Conservation (phyloP, 1,140 invertebrate genomes). For the honey bee (Apis mellifera) region DNA sequence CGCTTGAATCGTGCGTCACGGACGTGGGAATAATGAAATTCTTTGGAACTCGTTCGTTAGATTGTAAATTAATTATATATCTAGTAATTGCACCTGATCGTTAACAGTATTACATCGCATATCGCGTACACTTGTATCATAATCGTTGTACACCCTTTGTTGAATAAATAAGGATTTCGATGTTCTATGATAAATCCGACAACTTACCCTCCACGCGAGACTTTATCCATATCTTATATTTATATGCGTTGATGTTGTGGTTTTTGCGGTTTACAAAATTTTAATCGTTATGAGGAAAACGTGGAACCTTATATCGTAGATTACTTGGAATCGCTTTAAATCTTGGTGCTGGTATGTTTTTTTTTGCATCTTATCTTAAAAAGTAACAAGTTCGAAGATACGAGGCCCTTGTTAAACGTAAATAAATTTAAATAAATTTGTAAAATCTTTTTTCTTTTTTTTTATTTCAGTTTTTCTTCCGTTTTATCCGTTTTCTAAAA, state of each 20-base stretch:
- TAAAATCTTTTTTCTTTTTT: background rate
- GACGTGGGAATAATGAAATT: slow-evolving; percentile 13
- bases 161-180: slow-evolving; percentile 27
- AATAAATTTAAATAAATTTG: background rate
- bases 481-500: background rate
- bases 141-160: slow-evolving; percentile 26
- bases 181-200: slow-evolving; percentile 7
- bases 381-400: background rate
- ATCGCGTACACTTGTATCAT: slow-evolving; percentile 36
- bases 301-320: background rate
- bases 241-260: background rate
- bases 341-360: slow-evolving; percentile 37
- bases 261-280: background rate
- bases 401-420: background rate
- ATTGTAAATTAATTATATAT: background rate
- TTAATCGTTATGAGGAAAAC: background rate
- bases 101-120: slow-evolving; percentile 41
- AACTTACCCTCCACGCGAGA: background rate
- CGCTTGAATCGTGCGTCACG: background rate
- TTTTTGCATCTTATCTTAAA: slow-evolving; percentile 12
- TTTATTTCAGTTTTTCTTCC: background rate
- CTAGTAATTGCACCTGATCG: slow-evolving; percentile 32
- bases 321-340: slow-evolving; percentile 28
- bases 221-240: too few species aligned
- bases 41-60: slow-evolving; percentile 31